Percentiles rank a stretch among this genome's conserved stretches.
Evolutionary conservation across 2,113 vertebrate genomes (phyloP).

Genomic region (Plestiodon gilberti): DNA sequence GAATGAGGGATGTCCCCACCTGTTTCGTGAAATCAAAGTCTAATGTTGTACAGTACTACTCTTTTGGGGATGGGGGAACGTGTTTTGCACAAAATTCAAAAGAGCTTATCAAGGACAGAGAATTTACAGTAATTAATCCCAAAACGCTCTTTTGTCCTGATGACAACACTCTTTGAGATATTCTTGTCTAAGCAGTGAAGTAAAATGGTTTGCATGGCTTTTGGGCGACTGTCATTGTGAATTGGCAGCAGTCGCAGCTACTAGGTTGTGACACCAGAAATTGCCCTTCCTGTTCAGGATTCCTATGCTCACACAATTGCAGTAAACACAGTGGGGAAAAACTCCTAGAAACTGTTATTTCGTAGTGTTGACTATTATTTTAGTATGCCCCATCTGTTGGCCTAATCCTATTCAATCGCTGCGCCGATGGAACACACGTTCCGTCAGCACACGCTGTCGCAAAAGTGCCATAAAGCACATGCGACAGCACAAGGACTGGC

Average conservation of each 20-base stretch:
- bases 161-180: neutral
- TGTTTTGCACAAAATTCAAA: neutral
- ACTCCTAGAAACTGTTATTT: neutral
- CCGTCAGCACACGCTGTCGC: no score
- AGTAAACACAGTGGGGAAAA: neutral
- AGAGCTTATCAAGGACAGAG: neutral
- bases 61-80: neutral
- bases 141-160: neutral
- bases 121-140: no score
- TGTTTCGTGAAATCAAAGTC: neutral
- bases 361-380: neutral
- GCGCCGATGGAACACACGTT: no score
- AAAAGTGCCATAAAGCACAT: no score
- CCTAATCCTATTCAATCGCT: no score
- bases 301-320: neutral
- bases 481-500: no score
- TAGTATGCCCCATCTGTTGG: neutral
- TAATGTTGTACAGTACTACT: no score
- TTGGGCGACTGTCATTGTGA: neutral
- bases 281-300: neutral
- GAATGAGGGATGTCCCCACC: no score
- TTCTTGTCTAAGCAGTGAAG: neutral
- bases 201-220: neutral
- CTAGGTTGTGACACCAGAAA: neutral
- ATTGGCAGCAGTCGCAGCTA: neutral